Evolutionary conservation across 2,113 vertebrate genomes (phyloP).

Genomic region (Falcunculus frontatus): DNA sequence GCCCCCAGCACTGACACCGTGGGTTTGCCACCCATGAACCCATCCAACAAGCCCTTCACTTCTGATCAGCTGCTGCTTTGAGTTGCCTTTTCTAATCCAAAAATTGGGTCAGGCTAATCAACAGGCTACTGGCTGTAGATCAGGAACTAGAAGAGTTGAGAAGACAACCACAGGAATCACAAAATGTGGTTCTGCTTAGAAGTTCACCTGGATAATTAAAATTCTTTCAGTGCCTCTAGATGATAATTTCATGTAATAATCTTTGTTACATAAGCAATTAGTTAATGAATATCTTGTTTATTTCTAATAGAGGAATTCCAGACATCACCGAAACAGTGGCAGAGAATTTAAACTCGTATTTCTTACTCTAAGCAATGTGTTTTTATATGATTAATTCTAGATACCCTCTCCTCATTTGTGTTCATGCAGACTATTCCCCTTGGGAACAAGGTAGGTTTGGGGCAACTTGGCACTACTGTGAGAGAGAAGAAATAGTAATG

Average conservation of each 20-base stretch:
- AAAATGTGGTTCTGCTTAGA: background rate
- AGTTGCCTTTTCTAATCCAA: background rate
- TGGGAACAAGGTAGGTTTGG: background rate
- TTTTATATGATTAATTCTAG: background rate
- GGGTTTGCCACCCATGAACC: background rate
- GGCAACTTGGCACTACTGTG: background rate
- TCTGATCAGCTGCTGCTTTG: background rate
- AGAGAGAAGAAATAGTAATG: background rate
- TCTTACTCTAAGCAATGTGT: background rate
- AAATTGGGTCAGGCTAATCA: background rate
- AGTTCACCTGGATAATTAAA: constrained; percentile 8
- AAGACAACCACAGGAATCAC: background rate
- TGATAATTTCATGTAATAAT: constrained; percentile 20
- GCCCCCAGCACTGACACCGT: background rate
- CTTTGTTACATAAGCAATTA: constrained; percentile 30
- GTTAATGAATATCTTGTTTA: constrained; percentile 12
- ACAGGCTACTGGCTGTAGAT: background rate
- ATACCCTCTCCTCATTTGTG: background rate
- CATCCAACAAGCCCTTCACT: background rate
- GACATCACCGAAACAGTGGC: background rate
- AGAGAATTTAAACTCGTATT: background rate
- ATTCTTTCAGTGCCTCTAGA: background rate
- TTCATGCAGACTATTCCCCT: background rate
- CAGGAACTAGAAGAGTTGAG: background rate
- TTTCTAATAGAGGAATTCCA: background rate